Evolutionary conservation across 2,888 invertebrate genomes (phyloP).

Genomic region (Amblyjoppa fuscipennis): DNA sequence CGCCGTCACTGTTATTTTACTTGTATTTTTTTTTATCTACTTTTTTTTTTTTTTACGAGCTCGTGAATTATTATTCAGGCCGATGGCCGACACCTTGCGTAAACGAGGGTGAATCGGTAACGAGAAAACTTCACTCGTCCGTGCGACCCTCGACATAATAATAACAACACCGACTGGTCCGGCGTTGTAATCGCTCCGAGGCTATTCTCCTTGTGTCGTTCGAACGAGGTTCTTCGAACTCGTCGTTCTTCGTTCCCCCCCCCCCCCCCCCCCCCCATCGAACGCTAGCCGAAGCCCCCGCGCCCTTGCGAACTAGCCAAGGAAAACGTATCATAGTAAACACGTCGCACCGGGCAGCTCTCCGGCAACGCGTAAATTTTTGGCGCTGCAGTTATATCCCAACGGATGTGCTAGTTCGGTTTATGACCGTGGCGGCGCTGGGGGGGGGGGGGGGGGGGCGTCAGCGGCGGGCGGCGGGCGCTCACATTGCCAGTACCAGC

Average conservation of each 20-base stretch:
- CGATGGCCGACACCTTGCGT: conserved; percentile 12
- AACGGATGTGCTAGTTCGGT: background rate
- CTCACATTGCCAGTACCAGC: conserved; percentile 35
- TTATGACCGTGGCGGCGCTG: background rate
- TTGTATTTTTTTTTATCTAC: conserved; percentile 44
- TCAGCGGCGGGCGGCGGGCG: background rate
- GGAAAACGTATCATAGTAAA: conserved; percentile 52
- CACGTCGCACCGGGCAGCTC: conserved; percentile 51
- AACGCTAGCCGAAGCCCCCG: background rate
- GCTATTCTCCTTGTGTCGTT: background rate
- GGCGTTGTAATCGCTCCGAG: background rate
- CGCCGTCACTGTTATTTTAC: conserved; percentile 54
- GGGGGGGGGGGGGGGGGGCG: too few species aligned
- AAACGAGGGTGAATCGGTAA: conserved; percentile 30
- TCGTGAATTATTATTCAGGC: conserved; percentile 50
- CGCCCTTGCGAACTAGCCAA: background rate
- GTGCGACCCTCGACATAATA: conserved; percentile 1
- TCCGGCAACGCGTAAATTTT: conserved; percentile 61
- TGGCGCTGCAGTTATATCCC: background rate
- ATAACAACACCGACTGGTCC: background rate
- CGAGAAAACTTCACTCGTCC: background rate
- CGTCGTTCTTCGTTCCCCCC: background rate
- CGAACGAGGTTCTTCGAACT: background rate
- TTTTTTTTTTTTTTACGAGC: conserved; percentile 49
- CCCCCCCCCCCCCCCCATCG: conserved; percentile 19